Evolutionary conservation across 2,797 vertebrate genomes (phyloP).

Genomic region (Iguana delicatissima): DNA sequence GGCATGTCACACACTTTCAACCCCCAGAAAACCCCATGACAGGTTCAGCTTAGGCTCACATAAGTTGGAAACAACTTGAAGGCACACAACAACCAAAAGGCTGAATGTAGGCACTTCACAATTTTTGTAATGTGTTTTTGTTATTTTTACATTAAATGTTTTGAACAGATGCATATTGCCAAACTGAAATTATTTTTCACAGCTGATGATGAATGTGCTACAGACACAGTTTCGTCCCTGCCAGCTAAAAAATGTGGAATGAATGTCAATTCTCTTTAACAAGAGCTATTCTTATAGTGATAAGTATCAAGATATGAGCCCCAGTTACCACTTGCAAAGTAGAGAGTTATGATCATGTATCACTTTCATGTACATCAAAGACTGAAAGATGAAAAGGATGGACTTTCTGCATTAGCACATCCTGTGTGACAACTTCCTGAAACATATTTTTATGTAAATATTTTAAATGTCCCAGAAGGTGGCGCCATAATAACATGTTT

Average conservation of each 20-base stretch:
- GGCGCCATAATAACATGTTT: conserved; percentile 66
- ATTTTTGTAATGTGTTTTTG: rapidly evolving
- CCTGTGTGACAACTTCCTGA: not conserved
- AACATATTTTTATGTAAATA: conserved; percentile 1
- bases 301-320: not conserved
- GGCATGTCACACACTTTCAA: too few species aligned
- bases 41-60: too few species aligned
- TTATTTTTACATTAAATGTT: not conserved
- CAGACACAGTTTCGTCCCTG: not conserved
- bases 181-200: rapidly evolving
- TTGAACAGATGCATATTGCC: not conserved
- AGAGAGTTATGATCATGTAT: not conserved
- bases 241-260: not conserved
- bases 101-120: not conserved
- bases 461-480: conserved; percentile 63
- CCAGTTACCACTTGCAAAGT: not conserved
- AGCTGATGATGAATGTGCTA: not conserved
- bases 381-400: not conserved
- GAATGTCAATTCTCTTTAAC: not conserved
- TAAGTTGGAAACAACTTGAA: too few species aligned
- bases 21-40: too few species aligned
- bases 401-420: not conserved
- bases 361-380: not conserved
- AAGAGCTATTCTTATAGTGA: not conserved
- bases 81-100: too few species aligned